These are phyloP conservation scores for Protobothrops mucrosquamatus DNA, from an alignment of 2,113 vertebrate genomes.

Conservation along the genomic window DNA sequence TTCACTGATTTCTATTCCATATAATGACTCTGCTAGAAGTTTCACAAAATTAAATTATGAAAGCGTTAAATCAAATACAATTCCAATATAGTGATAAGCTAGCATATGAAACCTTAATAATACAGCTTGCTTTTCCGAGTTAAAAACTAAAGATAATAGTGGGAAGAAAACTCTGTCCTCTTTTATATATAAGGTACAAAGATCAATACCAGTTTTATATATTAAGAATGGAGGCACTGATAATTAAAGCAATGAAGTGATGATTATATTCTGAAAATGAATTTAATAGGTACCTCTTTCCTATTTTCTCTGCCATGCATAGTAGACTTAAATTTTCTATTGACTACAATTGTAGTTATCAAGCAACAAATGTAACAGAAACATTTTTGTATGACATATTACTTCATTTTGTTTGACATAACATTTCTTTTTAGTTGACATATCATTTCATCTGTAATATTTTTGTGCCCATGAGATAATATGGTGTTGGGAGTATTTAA, in stretches of 20 bases:
- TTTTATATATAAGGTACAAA: neutral
- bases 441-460: neutral
- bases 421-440: neutral
- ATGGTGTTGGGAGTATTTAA: too few relatives aligned
- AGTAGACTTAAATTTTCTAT: neutral
- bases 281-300: neutral
- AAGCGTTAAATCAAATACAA: neutral
- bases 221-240: neutral
- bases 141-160: neutral
- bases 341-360: neutral
- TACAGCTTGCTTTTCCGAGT: conserved; percentile 7
- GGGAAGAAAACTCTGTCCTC: neutral
- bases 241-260: neutral
- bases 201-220: neutral
- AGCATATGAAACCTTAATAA: conserved; percentile 3
- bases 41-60: conserved; percentile 28
- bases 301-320: too few relatives aligned
- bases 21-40: conserved; percentile 3
- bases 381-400: neutral
- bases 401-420: too few relatives aligned
- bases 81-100: too few relatives aligned
- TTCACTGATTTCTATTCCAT: conserved; percentile 19
- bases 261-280: neutral
- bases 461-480: neutral
- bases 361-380: neutral